Evolutionary conservation across 2,797 vertebrate species (phyloP), one percentile per base, ranked within the genome.

Genomic region (Sebastolobus altivelis): DNA sequence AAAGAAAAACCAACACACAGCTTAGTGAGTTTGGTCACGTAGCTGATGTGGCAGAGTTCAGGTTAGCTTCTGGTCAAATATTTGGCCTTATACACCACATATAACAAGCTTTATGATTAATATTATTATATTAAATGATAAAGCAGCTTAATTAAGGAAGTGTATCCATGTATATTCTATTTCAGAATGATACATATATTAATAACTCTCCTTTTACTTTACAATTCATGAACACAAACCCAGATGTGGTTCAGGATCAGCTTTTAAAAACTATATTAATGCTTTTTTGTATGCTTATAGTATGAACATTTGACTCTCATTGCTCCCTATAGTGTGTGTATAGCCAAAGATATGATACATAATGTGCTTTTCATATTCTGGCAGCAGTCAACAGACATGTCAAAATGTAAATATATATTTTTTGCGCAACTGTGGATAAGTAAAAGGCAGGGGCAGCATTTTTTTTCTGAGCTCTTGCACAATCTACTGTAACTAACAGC

Each of bases 371-470:
- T 68, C 65, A 56, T 59, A 60, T 37, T 72, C 35, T 69, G 72
- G 5, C 38, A 63, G 37, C 40, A 27, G 20, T 33, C 67, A 79
- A 68, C 72, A 86, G 65, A 87, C 81, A 78, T 81, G 65, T 88
- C 83, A 79, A 84, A 79, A 86, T 79, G 80, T 71, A 88, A 88
- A 91, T 75, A 88, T 3, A 43, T 56, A 14, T 81, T 14, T 75
- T 87, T 84, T 87, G 68, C 70, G 73, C 78, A 87, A 87, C 56
- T 68, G n/a, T 61, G 82, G 88, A 84, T 83, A 77, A 87, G 65
- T 79, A 69, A 76, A 85, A 61, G 80, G 22, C 79, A 82, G 1
- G 3, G 20, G 27, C 33, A 79, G 54, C 8, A 2, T 73, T 76
- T 54, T 72, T 70, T 79, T 65, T 76, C 58, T 35, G 16, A 68